Base-by-base conservation (phyloP, 1,140 invertebrate genomes). In the Drosophila quadrilineata region DNA sequence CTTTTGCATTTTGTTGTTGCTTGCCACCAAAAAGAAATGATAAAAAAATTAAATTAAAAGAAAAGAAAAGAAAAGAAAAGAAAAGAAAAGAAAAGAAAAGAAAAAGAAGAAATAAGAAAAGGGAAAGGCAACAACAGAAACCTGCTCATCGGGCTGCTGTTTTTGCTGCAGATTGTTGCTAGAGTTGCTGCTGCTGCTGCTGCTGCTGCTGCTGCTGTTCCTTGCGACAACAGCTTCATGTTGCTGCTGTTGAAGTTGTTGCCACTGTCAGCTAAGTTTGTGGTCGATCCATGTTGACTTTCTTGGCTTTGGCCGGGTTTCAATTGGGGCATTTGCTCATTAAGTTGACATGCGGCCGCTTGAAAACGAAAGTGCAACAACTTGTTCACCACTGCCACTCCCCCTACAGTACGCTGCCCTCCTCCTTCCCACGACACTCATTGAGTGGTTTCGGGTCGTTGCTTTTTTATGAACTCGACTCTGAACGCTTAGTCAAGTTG, bases 401-500 rank as follows among this genome's bases (percentile, higher is more conserved):
- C 9, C 35, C 3, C 31, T 24, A 8, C 0, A 16, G 0, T 8
- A 3, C 6, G 12, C 21, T n/a, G 4, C 14, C 36, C 6, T 14
- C 14, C 21, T 6, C 2, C 21, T 43, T 14, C n/a, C 14, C 8
- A n/a, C 5, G 21, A n/a, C n/a, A n/a, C n/a, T n/a, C n/a, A n/a
- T n/a, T n/a, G n/a, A n/a, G n/a, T n/a, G n/a, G n/a, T n/a, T n/a
- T 8, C 26, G 19, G 28, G 29, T 17, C 43, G 33, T 33, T 31
- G 31, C 16, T 4, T 52, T 38, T 24, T 28, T 28, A 33, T 75
- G 66, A 80, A 75, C 75, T 68, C 60, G 56, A 62, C n/a, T n/a
- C 49, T 59, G 45, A 43, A 28, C 35, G 45, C 19, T 14, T 38
- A 50, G 56, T 82, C 72, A 82, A 80, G 75, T 80, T 80, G 75